Base-by-base conservation (phyloP, 2,797 vertebrate genomes). In the Galaxias olidus region DNA sequence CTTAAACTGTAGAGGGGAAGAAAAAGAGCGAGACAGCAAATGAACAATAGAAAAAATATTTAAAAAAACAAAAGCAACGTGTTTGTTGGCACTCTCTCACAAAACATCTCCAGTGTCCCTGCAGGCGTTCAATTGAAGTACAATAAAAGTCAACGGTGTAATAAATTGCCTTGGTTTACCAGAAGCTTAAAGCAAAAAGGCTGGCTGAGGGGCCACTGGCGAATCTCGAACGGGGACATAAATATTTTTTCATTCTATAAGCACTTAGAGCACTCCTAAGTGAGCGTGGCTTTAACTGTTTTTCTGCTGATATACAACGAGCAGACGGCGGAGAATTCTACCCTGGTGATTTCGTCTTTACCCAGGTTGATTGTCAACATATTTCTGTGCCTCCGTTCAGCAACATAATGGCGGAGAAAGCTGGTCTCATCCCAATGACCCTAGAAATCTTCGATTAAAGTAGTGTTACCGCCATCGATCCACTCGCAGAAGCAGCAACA, bases 111-210 rank as follows among this genome's bases (percentile, higher is more conserved):
- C 67, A 20, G 66, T 60, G 53, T 68, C 73, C 63, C 69, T 50
- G 18, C 47, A 51, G 70, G 71, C 67, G 50, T 75, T 74, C 68
- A 65, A 68, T 70, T 45, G 63, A 63, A 71, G 63, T 71, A 76
- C 76, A 82, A 84, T 82, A 83, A 79, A 79, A 77, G 75, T 74
- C 63, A 68, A 61, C 59, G 58, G 19, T 43, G 42, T 80, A 80
- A 82, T 76, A 81, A 81, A 84, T 69, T 64, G 58, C 69, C 49
- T 75, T 53, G 8, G 55, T 59, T 56, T 67, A 78, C 69, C 69
- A 75, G 66, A 75, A 70, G 72, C 63, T 11, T 59, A 63, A 61
- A 61, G 66, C 65, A 57, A 68, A 73, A 68, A 69, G 59, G 62
- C 51, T 30, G 61, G 15, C 66, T 73, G 71, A 73, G 61, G 66